Conservation (phyloP, 2,797 vertebrate species). For the Chromis chromis region DNA sequence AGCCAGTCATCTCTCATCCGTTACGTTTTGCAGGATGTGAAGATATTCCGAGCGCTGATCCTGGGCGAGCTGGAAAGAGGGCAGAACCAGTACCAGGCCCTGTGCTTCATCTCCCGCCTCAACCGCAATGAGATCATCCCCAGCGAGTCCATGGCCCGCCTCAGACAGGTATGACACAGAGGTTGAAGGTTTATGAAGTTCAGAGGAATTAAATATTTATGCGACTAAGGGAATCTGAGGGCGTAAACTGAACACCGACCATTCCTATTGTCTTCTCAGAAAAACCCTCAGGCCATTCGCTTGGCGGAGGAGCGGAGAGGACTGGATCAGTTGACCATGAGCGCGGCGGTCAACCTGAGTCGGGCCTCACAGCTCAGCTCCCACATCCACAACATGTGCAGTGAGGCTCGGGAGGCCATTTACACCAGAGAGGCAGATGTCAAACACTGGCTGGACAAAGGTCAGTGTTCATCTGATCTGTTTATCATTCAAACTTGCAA, state of each 20-base stretch:
- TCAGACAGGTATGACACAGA: constrained; percentile 89
- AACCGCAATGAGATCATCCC: constrained; percentile 97
- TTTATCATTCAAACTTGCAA: constrained; percentile 2
- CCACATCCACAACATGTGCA: constrained; percentile 93
- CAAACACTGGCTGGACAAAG: constrained; percentile 93
- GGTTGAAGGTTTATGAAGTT: neutral
- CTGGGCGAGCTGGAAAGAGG: constrained; percentile 96
- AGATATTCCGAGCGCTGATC: constrained; percentile 96
- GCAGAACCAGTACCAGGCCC: constrained; percentile 96
- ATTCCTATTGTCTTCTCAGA: constrained; percentile 78
- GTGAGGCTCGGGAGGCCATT: constrained; percentile 91
- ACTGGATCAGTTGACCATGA: constrained; percentile 91
- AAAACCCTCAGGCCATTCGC: constrained; percentile 92
- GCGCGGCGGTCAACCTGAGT: constrained; percentile 91
- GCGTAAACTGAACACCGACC: neutral
- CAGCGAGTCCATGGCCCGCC: constrained; percentile 97
- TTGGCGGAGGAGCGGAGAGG: constrained; percentile 91
- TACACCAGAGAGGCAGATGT: constrained; percentile 93
- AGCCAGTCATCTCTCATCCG: constrained; percentile 41
- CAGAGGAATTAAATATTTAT: no score
- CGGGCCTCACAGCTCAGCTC: constrained; percentile 90
- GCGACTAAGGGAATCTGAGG: neutral
- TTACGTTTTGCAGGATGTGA: constrained; percentile 88
- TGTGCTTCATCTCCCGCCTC: constrained; percentile 94
- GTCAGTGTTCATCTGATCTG: constrained; percentile 69